Evolutionary conservation across 2,113 vertebrate species (phyloP).

Genomic region (Pterophyllum scalare): DNA sequence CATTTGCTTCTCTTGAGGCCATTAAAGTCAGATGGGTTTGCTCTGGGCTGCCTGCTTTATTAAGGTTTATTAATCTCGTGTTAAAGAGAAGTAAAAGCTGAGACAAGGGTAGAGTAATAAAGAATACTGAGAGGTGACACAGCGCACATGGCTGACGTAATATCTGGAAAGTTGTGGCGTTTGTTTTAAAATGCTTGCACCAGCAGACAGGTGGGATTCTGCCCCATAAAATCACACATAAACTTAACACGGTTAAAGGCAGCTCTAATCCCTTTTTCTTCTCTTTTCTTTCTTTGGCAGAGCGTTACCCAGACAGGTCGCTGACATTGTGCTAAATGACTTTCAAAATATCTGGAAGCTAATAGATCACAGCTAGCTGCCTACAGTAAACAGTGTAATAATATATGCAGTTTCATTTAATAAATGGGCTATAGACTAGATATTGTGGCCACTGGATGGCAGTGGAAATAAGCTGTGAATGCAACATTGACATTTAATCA

Average conservation of each 20-base stretch:
- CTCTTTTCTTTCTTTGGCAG: background rate
- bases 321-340: background rate
- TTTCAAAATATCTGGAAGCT: background rate
- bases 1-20: conserved; percentile 48
- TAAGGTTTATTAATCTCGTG: conserved; percentile 53
- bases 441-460: background rate
- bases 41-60: conserved; percentile 42
- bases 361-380: background rate
- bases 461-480: background rate
- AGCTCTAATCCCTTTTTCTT: background rate
- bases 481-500: background rate
- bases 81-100: conserved; percentile 19
- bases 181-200: conserved; percentile 22
- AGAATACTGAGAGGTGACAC: background rate
- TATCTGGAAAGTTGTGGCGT: background rate
- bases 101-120: conserved; percentile 16
- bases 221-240: background rate
- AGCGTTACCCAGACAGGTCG: background rate
- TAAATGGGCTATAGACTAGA: background rate
- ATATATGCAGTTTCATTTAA: background rate
- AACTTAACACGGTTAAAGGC: background rate
- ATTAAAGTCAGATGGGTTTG: conserved; percentile 56
- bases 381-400: background rate
- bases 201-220: conserved; percentile 10
- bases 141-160: conserved; percentile 12